Evolutionary conservation across 2,888 invertebrate species (phyloP).

Genomic region (Caenorhabditis doughertyi): DNA sequence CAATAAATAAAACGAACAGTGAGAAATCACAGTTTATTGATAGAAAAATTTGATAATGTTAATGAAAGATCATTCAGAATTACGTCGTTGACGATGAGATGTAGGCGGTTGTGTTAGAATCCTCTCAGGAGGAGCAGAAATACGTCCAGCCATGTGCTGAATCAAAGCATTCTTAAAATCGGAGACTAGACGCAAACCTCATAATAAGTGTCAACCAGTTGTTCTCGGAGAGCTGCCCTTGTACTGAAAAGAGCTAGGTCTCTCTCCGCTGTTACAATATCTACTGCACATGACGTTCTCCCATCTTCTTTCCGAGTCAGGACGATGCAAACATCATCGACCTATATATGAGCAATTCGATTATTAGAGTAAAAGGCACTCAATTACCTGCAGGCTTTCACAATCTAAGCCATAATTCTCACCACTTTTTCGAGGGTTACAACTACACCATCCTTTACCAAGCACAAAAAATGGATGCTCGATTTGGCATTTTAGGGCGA

Average conservation of each 20-base stretch:
- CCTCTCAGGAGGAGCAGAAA: slow-evolving; percentile 55
- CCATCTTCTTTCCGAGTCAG: slow-evolving; percentile 49
- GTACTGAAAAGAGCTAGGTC: slow-evolving; percentile 29
- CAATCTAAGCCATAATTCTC: slow-evolving; percentile 65
- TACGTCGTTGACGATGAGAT: neutral
- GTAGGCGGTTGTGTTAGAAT: neutral
- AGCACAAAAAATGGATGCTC: slow-evolving; percentile 69
- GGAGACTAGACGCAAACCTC: slow-evolving; percentile 12
- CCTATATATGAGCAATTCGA: slow-evolving; percentile 33
- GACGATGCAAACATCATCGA: slow-evolving; percentile 64
- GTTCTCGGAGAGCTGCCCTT: slow-evolving; percentile 24
- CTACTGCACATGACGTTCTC: slow-evolving; percentile 17
- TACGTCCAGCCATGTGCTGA: slow-evolving; percentile 52
- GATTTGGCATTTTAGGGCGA: slow-evolving; percentile 58
- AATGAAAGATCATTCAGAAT: slow-evolving; percentile 29
- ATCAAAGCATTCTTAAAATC: neutral
- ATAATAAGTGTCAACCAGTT: slow-evolving; percentile 37
- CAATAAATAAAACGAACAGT: no score
- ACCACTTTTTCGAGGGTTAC: slow-evolving; percentile 45
- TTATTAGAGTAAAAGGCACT: no score
- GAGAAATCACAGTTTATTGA: no score
- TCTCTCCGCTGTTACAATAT: slow-evolving; percentile 48
- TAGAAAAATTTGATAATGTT: neutral
- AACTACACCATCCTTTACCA: slow-evolving; percentile 70
- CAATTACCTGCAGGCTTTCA: slow-evolving; percentile 50